These are phyloP conservation scores for Hydroisotoma schaefferi DNA, from an alignment of 2,888 invertebrate genomes.

Conservation along the genomic window DNA sequence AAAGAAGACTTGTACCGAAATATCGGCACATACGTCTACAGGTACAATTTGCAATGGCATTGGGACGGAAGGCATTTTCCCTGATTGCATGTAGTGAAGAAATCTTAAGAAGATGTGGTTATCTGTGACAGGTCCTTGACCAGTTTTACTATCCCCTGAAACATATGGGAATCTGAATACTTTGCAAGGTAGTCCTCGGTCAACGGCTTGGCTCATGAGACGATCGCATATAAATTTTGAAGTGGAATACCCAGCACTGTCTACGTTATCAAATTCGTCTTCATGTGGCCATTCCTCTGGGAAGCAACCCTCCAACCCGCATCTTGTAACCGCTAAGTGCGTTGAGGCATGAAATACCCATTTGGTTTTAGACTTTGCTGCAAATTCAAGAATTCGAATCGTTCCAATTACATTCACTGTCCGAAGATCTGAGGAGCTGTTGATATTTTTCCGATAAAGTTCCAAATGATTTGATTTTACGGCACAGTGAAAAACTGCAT, in stretches of 20 bases:
- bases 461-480: conserved; percentile 31
- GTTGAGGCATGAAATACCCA: conserved; percentile 9
- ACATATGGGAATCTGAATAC: neutral
- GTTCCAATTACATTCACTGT: conserved; percentile 16
- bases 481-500: conserved; percentile 29
- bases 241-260: neutral
- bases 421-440: conserved; percentile 1
- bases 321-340: neutral
- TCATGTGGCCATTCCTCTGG: neutral
- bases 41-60: conserved; percentile 12
- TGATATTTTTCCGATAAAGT: conserved; percentile 21
- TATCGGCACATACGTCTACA: conserved; percentile 9
- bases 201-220: neutral
- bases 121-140: neutral
- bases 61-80: conserved; percentile 12
- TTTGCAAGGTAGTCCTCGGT: neutral
- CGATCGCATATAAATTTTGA: conserved; percentile 3
- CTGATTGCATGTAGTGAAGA: conserved; percentile 13
- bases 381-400: conserved; percentile 13
- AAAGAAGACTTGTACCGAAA: conserved; percentile 12
- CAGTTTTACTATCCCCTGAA: neutral
- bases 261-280: conserved; percentile 5
- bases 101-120: conserved; percentile 17
- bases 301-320: neutral
- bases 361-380: conserved; percentile 3